phyloP scores from a whole-genome alignment of 1,140 invertebrate species.

The Drosophila aff. region DNA sequence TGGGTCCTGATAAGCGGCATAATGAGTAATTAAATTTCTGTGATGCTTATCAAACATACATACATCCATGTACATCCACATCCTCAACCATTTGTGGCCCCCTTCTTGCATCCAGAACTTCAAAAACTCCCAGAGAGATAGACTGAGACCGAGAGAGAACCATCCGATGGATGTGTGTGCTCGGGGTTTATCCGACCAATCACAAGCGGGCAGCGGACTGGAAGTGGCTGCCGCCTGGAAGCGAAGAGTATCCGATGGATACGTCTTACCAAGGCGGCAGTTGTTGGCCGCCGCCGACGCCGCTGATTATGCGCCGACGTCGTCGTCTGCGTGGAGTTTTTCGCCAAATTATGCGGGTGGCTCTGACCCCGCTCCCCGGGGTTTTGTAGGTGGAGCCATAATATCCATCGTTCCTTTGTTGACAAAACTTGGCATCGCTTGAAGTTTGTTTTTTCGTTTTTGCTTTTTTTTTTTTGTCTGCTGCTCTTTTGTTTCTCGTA shows the following conservation, averaged over 20 bases:
- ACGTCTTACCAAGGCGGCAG: conserved; percentile 50
- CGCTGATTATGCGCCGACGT: conserved; percentile 75
- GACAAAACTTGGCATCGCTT: conserved; percentile 72
- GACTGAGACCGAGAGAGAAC: not conserved
- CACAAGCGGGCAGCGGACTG: conserved; percentile 35
- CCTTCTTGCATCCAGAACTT: conserved; percentile 24
- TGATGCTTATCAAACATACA: conserved; percentile 58
- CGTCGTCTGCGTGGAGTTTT: conserved; percentile 69
- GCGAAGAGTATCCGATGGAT: conserved; percentile 52
- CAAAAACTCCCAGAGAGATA: conserved; percentile 33
- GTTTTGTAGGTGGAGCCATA: conserved; percentile 81
- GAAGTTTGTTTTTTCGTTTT: conserved; percentile 61
- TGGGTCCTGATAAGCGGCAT: conserved; percentile 63
- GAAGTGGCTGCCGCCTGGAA: conserved; percentile 55
- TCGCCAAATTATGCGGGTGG: conserved; percentile 80
- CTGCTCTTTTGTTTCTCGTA: conserved; percentile 57
- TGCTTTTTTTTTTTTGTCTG: conserved; percentile 45
- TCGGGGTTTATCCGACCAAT: conserved; percentile 76
- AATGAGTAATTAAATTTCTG: conserved; percentile 72
- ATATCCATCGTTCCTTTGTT: conserved; percentile 66
- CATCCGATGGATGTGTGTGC: conserved; percentile 14
- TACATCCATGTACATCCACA: conserved; percentile 6
- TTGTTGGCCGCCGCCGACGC: conserved; percentile 48
- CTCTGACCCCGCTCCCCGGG: conserved; percentile 39
- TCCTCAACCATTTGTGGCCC: not conserved